A percentile compares a stretch with the other conserved stretches of the same genome.
These are phyloP conservation scores for Indicator indicator DNA, from an alignment of 2,113 vertebrate genomes.

Conservation along the genomic window DNA sequence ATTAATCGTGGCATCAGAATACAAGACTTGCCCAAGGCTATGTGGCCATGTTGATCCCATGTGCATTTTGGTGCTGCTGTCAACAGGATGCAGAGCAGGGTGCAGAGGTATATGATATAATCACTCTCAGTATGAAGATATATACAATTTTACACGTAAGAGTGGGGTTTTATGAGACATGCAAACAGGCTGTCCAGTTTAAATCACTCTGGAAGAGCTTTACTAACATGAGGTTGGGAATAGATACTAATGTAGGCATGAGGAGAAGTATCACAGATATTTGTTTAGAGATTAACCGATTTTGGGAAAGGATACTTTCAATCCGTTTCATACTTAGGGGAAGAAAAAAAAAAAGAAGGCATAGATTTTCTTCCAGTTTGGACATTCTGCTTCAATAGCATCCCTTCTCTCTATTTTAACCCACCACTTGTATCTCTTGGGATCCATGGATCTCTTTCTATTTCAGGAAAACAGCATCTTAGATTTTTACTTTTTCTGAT, in stretches of 20 bases:
- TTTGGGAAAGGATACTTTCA: neutral
- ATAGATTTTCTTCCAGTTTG: neutral
- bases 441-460: neutral
- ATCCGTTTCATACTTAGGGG: neutral
- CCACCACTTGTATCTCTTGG: neutral
- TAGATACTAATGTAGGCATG: neutral
- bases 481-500: neutral
- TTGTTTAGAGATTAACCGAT: neutral
- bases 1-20: neutral
- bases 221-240: neutral
- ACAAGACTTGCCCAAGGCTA: neutral
- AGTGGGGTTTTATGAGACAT: accelerated
- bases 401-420: neutral
- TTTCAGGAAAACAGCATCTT: neutral
- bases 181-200: neutral
- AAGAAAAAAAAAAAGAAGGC: too few relatives aligned
- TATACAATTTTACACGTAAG: neutral
- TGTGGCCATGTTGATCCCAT: accelerated
- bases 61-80: neutral
- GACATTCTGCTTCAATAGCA: neutral
- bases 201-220: neutral
- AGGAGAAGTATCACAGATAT: neutral
- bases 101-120: neutral
- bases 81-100: neutral
- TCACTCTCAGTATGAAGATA: neutral